Conservation (phyloP, 2,888 invertebrate species). For the Epistrophella euchroma region DNA sequence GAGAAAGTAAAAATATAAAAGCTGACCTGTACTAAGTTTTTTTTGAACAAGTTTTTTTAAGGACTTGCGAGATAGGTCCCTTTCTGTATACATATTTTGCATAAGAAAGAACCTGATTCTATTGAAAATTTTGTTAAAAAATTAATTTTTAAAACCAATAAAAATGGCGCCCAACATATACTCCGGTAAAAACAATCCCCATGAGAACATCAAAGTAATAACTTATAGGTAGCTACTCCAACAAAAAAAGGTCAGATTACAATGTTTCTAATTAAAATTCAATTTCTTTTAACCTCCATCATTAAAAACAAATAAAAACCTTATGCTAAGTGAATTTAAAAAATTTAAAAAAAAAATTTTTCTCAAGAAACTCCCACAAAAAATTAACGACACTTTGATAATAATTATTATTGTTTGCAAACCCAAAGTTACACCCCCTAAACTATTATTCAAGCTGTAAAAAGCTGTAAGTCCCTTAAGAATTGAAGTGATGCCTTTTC, state of each 20-base stretch:
- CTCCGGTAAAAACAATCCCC: background rate
- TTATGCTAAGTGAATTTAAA: background rate
- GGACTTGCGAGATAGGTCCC: too few species aligned
- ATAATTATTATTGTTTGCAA: slow-evolving; percentile 11
- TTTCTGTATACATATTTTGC: too few species aligned
- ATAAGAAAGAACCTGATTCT: too few species aligned
- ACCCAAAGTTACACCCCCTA: slow-evolving; percentile 14
- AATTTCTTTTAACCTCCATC: background rate
- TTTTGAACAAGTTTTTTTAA: too few species aligned
- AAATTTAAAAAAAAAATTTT: background rate
- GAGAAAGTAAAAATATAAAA: too few species aligned
- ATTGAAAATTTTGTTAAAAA: too few species aligned
- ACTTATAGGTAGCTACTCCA: background rate
- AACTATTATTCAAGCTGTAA: background rate
- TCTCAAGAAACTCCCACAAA: slow-evolving; percentile 43
- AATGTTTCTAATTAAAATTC: background rate
- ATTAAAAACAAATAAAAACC: background rate
- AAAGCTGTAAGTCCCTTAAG: slow-evolving; percentile 16
- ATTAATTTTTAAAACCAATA: background rate
- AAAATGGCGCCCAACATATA: background rate
- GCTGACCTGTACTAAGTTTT: too few species aligned
- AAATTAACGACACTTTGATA: slow-evolving; percentile 65
- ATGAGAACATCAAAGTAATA: background rate
- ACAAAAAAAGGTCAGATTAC: background rate
- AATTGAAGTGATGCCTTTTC: slow-evolving; percentile 1